Base-by-base conservation (phyloP, 2,888 invertebrate species). In the Polyploca ridens region DNA sequence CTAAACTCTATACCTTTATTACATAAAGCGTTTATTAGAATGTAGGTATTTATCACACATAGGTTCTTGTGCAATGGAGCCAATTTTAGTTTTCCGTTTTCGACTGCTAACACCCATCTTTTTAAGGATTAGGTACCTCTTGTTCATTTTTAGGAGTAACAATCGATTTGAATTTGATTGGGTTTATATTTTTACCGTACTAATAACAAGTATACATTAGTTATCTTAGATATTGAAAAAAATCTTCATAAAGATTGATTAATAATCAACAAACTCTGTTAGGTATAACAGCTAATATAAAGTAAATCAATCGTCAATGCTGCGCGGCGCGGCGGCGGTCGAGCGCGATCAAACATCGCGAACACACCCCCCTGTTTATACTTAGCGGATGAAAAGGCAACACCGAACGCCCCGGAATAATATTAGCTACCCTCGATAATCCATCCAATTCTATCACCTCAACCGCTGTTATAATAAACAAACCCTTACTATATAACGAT, bases 301-400 rank as follows among this genome's bases (percentile, higher is more conserved):
- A 89, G 89, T 90, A 91, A 93, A 92, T 93, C 90, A 93, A 91
- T 91, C 89, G 87, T 72, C 79, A 77, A 80, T 27, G 61, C 61
- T 82, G 82, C 75, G 79, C n/a, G n/a, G 10, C 41, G 41, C 14
- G 46, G 16, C 4, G n/a, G 82, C 88, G 90, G 91, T 86, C 91
- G 88, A 89, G 84, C 86, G 81, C 82, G 85, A 86, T 89, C 90
- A 89, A 90, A 90, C 87, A 87, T 83, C 84, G 82, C 78, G 88
- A 90, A 87, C 91, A 93, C 93, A 91, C 93, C 93, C 93, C 88
- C 89, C 89, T 93, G 90, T 94, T 94, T 93, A 93, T 93, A 93
- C 92, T 93, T 90, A 90, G 88, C 87, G 91, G 93, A 93, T 93
- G 93, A 93, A 94, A 94, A 93, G 93, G 93, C 93, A 94, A 94